Conservation (phyloP, 2,113 vertebrate species). For the Myotis lucifugus region DNA sequence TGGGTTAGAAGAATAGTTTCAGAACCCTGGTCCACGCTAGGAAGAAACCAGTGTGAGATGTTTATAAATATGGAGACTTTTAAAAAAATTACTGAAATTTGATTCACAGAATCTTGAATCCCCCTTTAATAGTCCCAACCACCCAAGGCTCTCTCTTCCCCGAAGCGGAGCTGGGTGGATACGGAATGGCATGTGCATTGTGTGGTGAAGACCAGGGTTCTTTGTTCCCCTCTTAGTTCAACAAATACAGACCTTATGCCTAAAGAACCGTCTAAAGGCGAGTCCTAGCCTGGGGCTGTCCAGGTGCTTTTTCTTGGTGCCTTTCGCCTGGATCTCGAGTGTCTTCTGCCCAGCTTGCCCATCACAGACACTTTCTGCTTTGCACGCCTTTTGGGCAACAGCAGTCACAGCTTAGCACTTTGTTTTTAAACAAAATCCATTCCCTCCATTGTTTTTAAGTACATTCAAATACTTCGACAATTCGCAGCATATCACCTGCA, state of each 20-base stretch:
- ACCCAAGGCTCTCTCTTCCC: background rate
- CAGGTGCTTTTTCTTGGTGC: conserved; percentile 89
- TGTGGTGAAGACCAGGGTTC: conserved; percentile 80
- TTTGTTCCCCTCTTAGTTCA: background rate
- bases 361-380: conserved; percentile 79
- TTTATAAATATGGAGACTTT: background rate
- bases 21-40: conserved; percentile 78
- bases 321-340: conserved; percentile 81
- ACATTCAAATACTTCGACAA: background rate
- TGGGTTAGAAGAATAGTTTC: conserved; percentile 36
- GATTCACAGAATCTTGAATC: background rate
- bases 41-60: background rate
- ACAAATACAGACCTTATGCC: conserved; percentile 92
- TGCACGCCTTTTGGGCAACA: conserved; percentile 83
- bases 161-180: background rate
- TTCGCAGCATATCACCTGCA: fast-evolving
- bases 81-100: background rate
- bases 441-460: conserved; percentile 14
- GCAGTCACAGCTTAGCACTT: conserved; percentile 69
- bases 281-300: conserved; percentile 85
- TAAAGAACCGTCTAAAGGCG: conserved; percentile 92
- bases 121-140: background rate
- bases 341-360: conserved; percentile 84
- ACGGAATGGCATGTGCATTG: fast-evolving
- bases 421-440: conserved; percentile 36